These are phyloP conservation scores for Atethmia centrago DNA, from an alignment of 2,888 invertebrate genomes.

Conservation along the genomic window DNA sequence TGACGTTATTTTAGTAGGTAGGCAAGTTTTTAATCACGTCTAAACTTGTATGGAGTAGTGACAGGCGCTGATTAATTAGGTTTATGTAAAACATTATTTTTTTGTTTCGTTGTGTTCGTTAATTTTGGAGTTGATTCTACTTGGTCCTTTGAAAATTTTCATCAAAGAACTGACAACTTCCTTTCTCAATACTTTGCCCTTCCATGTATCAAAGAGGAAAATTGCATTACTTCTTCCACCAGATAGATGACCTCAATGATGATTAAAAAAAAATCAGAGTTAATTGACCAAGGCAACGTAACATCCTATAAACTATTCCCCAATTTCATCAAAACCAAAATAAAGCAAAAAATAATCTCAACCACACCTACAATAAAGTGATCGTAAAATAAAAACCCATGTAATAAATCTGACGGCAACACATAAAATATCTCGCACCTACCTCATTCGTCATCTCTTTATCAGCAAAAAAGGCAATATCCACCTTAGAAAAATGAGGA, in stretches of 20 bases:
- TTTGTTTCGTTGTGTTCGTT: neutral
- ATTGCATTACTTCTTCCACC: neutral
- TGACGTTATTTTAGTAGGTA: too few relatives aligned
- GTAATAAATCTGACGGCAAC: conserved; percentile 66
- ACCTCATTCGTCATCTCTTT: conserved; percentile 86
- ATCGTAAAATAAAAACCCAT: conserved; percentile 70
- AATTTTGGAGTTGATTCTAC: neutral
- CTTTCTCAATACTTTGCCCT: neutral
- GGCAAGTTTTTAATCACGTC: too few relatives aligned
- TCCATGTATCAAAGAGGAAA: neutral
- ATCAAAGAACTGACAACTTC: neutral
- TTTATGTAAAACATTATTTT: too few relatives aligned
- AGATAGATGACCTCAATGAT: neutral
- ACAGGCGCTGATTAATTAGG: too few relatives aligned
- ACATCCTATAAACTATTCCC: conserved; percentile 5
- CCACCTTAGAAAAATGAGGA: conserved; percentile 86
- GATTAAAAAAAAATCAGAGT: neutral
- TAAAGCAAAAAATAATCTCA: conserved; percentile 44
- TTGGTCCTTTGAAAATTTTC: neutral
- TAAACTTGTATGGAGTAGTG: too few relatives aligned
- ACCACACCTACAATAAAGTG: conserved; percentile 76
- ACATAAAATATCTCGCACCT: conserved; percentile 79
- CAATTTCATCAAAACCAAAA: conserved; percentile 45
- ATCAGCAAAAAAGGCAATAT: conserved; percentile 87
- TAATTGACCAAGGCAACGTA: neutral